phyloP scores from a whole-genome alignment of 2,888 invertebrate genomes.

The Lepidochrysops patricia region DNA sequence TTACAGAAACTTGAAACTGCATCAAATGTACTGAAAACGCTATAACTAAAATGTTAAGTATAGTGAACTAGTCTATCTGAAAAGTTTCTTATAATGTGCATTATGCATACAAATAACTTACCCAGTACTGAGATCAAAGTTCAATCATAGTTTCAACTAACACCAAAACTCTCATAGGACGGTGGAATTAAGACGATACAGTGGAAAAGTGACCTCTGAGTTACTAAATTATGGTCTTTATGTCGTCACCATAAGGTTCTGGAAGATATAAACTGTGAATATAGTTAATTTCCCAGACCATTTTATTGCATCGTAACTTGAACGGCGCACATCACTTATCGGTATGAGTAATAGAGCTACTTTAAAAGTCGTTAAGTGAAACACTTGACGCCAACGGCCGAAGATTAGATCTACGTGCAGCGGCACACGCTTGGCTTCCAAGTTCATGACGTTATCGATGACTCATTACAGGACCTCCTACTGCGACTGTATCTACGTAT shows the following conservation, averaged over 20 bases:
- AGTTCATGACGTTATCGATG: neutral
- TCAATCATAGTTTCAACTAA: no score
- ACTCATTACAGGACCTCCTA: neutral
- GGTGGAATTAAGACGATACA: no score
- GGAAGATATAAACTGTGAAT: no score
- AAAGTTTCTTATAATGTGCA: neutral
- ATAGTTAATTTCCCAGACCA: neutral
- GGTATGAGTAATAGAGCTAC: conserved; percentile 9
- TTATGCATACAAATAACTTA: neutral
- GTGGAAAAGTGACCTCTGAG: no score
- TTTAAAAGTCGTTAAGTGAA: conserved; percentile 12
- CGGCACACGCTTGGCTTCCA: neutral
- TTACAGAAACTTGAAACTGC: neutral
- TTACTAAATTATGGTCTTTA: no score
- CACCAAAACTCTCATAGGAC: no score
- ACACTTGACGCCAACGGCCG: neutral
- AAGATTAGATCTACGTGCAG: conserved; percentile 1
- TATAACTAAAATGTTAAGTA: neutral
- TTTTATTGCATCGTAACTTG: neutral
- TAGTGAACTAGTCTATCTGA: neutral
- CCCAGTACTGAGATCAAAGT: no score
- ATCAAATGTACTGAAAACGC: neutral
- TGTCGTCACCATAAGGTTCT: no score
- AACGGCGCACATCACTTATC: conserved; percentile 8
- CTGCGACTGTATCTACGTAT: no score